These are phyloP conservation scores for Lucinisca nassula DNA, from an alignment of 2,888 invertebrate genomes.

Conservation along the genomic window DNA sequence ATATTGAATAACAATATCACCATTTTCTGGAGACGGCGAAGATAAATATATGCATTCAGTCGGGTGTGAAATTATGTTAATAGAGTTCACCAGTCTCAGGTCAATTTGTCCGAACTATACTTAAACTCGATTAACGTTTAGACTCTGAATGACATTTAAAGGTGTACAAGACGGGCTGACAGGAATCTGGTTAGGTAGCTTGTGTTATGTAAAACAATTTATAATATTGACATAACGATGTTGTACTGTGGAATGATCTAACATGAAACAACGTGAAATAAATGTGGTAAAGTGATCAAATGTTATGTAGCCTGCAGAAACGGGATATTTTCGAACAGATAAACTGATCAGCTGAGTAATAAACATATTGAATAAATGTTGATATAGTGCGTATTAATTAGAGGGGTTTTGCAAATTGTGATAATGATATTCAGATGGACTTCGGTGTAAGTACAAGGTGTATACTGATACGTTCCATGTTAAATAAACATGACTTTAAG, in stretches of 20 bases:
- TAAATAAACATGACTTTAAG: too few relatives aligned
- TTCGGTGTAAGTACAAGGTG: neutral
- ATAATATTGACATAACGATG: neutral
- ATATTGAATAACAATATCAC: too few relatives aligned
- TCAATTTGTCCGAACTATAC: too few relatives aligned
- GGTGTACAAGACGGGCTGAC: too few relatives aligned
- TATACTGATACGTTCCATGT: neutral
- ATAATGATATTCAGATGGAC: neutral
- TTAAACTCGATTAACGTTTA: too few relatives aligned
- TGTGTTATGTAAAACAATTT: neutral
- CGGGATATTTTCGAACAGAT: neutral
- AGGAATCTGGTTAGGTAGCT: neutral
- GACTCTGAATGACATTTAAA: too few relatives aligned
- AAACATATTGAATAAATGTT: neutral
- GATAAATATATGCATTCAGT: too few relatives aligned
- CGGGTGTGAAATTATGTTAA: too few relatives aligned
- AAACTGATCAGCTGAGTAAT: neutral
- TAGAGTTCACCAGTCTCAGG: too few relatives aligned
- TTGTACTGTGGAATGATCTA: neutral
- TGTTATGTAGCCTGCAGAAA: neutral
- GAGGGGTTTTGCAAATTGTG: neutral
- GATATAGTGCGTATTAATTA: neutral
- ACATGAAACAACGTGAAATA: neutral
- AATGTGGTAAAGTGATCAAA: neutral
- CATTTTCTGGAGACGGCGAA: too few relatives aligned